Conservation (phyloP, 2,888 invertebrate genomes). For the Sminthurides aquaticus region DNA sequence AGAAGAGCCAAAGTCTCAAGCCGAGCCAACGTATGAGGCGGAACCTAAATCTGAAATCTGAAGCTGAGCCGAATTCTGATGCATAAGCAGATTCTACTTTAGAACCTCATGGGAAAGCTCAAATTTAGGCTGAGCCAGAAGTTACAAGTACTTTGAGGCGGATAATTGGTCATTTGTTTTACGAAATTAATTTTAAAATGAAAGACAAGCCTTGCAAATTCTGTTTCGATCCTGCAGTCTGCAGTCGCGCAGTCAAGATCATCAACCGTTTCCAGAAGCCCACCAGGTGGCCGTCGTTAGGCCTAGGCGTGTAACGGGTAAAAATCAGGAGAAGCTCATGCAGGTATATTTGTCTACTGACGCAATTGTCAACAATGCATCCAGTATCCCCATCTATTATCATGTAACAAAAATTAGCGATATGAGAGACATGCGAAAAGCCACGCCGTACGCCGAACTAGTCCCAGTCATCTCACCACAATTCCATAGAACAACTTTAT, state of each 20-base stretch:
- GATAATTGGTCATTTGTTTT: not conserved
- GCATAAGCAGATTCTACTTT: conserved; percentile 18
- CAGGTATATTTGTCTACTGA: too few species aligned
- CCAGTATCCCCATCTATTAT: too few species aligned
- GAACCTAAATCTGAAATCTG: too few species aligned
- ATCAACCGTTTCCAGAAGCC: conserved; percentile 10
- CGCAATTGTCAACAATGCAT: too few species aligned
- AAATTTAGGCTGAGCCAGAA: conserved; percentile 27
- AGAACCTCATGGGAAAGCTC: conserved; percentile 20
- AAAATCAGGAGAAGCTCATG: too few species aligned
- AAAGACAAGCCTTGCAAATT: not conserved
- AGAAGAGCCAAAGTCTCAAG: conserved; percentile 48
- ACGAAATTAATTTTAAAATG: too few species aligned
- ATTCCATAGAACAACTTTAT: too few species aligned
- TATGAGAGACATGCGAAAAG: too few species aligned
- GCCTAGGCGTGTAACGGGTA: too few species aligned
- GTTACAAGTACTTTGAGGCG: not conserved
- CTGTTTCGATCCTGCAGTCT: not conserved
- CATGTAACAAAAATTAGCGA: too few species aligned
- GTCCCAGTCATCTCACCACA: too few species aligned
- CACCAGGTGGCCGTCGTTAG: conserved; percentile 48
- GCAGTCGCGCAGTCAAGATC: not conserved
- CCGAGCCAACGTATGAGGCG: conserved; percentile 49
- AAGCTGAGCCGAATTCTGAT: conserved; percentile 44
- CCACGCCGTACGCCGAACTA: too few species aligned